These are phyloP conservation scores for Mystacornis crossleyi DNA, from an alignment of 2,113 vertebrate species.

Conservation along the genomic window DNA sequence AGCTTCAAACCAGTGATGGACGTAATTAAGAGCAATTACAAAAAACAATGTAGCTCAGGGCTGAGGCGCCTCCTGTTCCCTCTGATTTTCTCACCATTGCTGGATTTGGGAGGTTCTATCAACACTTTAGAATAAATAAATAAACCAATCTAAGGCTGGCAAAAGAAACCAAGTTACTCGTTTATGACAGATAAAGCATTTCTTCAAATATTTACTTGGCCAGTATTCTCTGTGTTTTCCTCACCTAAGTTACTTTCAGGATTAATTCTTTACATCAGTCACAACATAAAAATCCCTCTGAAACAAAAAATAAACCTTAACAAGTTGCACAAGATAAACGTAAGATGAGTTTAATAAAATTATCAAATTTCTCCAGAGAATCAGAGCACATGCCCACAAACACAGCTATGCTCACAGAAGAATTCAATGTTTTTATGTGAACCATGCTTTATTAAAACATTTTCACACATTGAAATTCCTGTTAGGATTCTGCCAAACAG, in stretches of 20 bases:
- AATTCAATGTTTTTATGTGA: not conserved
- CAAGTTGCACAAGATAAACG: not conserved
- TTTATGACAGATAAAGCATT: not conserved
- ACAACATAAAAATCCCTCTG: not conserved
- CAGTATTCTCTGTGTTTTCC: not conserved
- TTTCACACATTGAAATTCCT: not conserved
- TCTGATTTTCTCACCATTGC: not conserved
- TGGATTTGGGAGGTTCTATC: not conserved
- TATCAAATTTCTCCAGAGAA: not conserved
- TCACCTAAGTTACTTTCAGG: not conserved
- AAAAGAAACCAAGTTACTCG: not conserved
- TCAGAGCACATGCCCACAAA: not conserved
- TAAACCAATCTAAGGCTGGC: not conserved
- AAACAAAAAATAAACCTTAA: constrained; percentile 11
- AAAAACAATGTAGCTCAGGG: not conserved
- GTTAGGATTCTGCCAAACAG: not conserved
- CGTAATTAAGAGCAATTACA: not conserved
- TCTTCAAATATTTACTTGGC: not conserved
- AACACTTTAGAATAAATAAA: not conserved
- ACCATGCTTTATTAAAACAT: not conserved
- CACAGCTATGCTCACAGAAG: not conserved
- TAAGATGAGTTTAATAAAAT: constrained; percentile 3
- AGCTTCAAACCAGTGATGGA: not conserved
- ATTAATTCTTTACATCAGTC: not conserved
- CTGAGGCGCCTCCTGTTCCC: not conserved